Conservation (phyloP, 2,113 vertebrate genomes). For the Pan paniscus region DNA sequence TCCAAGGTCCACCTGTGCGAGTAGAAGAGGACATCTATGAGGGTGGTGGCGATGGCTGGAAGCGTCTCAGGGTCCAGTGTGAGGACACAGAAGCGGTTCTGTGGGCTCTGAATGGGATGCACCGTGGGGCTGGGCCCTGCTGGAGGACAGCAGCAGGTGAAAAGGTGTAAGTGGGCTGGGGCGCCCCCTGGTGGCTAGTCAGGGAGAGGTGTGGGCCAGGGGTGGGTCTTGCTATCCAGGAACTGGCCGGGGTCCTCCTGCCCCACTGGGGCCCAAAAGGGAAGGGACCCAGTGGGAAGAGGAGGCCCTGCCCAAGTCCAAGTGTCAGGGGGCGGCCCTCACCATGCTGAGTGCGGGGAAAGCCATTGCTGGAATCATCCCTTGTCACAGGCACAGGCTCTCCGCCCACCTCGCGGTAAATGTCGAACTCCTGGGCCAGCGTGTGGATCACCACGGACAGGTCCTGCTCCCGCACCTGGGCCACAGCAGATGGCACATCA, state of each 20-base stretch:
- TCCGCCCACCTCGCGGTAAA: constrained; percentile 93
- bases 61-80: constrained; percentile 95
- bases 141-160: not conserved
- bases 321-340: constrained; percentile 29
- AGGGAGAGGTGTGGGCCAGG: not conserved
- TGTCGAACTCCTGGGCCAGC: constrained; percentile 92
- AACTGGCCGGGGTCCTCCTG: not conserved
- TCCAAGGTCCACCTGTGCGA: constrained; percentile 87
- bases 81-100: constrained; percentile 96
- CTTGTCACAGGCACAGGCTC: constrained; percentile 88
- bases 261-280: not conserved
- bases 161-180: not conserved
- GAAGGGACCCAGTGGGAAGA: not conserved
- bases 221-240: fast-evolving
- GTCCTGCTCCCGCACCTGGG: constrained; percentile 95
- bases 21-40: constrained; percentile 97
- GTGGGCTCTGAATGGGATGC: constrained; percentile 95
- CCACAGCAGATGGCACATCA: not conserved
- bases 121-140: constrained; percentile 89
- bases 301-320: not conserved
- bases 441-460: constrained; percentile 93
- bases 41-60: constrained; percentile 94
- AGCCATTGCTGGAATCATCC: constrained; percentile 87
- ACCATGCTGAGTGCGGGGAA: constrained; percentile 86
- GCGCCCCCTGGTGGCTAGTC: constrained; percentile 56